Evolutionary conservation across 2,888 invertebrate species (phyloP), one percentile per base, ranked within the genome.

Genomic region (Drosophila mulleri): DNA sequence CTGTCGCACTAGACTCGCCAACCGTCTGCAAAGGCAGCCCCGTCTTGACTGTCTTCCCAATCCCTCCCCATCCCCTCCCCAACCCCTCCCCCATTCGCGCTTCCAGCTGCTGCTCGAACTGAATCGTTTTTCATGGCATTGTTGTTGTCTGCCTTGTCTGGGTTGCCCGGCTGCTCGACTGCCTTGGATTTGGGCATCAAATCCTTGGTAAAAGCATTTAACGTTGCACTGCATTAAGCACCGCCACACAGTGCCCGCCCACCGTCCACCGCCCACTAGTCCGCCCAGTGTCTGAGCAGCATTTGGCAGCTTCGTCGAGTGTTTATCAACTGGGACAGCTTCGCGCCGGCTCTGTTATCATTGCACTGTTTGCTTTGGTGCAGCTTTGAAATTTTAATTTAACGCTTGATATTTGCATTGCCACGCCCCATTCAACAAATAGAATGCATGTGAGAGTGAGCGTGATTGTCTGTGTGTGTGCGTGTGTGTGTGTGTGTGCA

Each of bases 181-280:
- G 59, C 59, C 59, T 70, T 71, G 81, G 84, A 84, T 84, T 86
- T 87, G 72, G 72, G 79, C 77, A 64, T 72, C 69, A 89, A 89
- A 89, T 89, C 83, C 88, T 80, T 79, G 72, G 81, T 91, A 91
- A 90, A 91, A 91, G 91, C 91, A 91, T 91, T 91, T 85, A 88
- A 80, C 78, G 75, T 83, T 83, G 87, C 84, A 86, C 74, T 82
- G 87, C 90, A 90, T 88, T 90, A 90, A 90, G 89, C 82, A 74
- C 63, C 26, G 60, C 53, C 59, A 42, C 29, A 57, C 26, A 39
- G 12, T 6, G 14, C 39, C 16, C 32, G 12, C 29, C 20, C 52
- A 54, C 1, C 39, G 12, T 3, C 29, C 45, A 12, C 16, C 18
- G 16, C 26, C 18, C 37, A 32, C 56, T 47, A 42, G 32, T 56